Evolutionary conservation across 2,888 invertebrate species (phyloP).

Genomic region (Rambutsinella grinnellia): DNA sequence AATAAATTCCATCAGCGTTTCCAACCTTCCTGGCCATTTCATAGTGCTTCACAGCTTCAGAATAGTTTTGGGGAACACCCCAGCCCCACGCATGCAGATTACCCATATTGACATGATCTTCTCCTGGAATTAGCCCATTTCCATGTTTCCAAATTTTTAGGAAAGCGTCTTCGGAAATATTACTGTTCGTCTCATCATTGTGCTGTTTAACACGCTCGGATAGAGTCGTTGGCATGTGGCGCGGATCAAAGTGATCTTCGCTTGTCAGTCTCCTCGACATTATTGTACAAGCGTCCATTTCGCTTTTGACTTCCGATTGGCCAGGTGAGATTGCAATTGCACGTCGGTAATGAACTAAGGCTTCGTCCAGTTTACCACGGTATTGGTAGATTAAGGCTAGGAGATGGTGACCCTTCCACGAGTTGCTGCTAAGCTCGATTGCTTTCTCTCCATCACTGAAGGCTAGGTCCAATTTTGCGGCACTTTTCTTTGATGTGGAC

Average conservation of each 20-base stretch:
- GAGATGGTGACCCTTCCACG: too few relatives aligned
- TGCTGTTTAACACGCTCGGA: background rate
- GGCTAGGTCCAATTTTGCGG: constrained; percentile 14
- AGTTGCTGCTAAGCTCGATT: constrained; percentile 1
- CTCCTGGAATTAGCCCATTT: background rate
- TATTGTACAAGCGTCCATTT: background rate
- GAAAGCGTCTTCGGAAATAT: too few relatives aligned
- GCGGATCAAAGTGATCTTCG: constrained; percentile 30
- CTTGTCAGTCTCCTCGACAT: background rate
- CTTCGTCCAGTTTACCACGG: constrained; percentile 2
- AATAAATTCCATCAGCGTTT: constrained; percentile 56
- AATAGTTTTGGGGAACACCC: constrained; percentile 8
- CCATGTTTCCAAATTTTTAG: too few relatives aligned
- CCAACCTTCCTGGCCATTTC: constrained; percentile 39
- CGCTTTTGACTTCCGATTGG: background rate
- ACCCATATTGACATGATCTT: constrained; percentile 15
- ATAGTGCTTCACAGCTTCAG: constrained; percentile 38
- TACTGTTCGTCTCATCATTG: background rate
- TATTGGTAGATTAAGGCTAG: constrained; percentile 1
- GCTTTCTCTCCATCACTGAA: constrained; percentile 9
- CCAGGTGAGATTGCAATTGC: constrained; percentile 7
- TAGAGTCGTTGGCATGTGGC: background rate
- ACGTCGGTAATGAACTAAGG: background rate
- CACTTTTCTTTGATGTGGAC: background rate
- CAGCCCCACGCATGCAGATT: constrained; percentile 8